A percentile compares a stretch with the other conserved stretches of the same genome.
Conservation (phyloP, 2,797 vertebrate genomes). For the Pseudotriccus pelzelni region DNA sequence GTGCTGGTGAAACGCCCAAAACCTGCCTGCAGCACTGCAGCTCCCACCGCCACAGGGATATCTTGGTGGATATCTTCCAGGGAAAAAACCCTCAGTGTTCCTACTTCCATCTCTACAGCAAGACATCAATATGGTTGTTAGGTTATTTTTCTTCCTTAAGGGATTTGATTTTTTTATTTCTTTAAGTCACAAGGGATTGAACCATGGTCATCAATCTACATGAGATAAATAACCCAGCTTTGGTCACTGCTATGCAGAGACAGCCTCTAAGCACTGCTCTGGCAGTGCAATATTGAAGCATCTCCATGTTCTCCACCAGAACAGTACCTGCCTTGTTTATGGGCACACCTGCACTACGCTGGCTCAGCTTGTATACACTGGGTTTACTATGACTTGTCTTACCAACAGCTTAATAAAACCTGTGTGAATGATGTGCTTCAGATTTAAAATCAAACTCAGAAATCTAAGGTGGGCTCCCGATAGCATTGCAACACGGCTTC, state of each 20-base stretch:
- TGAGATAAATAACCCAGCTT: neutral
- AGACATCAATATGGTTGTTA: neutral
- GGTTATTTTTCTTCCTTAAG: neutral
- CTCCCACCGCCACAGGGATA: neutral
- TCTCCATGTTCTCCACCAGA: neutral
- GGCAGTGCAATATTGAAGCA: neutral
- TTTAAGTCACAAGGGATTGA: neutral
- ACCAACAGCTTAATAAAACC: neutral
- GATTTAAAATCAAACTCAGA: neutral
- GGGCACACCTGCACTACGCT: neutral
- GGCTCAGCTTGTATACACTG: rapidly evolving
- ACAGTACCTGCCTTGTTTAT: neutral
- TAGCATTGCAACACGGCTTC: neutral
- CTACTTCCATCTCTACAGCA: neutral
- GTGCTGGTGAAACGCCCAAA: neutral
- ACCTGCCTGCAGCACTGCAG: neutral
- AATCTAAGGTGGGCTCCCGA: neutral
- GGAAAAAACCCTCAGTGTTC: neutral
- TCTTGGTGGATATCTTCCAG: neutral
- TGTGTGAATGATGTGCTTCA: neutral
- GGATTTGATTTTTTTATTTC: neutral
- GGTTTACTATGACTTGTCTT: neutral
- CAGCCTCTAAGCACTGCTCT: neutral
- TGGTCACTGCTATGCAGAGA: neutral
- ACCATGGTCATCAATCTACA: neutral